Percentiles rank a stretch among this genome's conserved stretches.
Evolutionary conservation across 1,140 invertebrate species (phyloP).

Genomic region (Doryteuthis pealeii): DNA sequence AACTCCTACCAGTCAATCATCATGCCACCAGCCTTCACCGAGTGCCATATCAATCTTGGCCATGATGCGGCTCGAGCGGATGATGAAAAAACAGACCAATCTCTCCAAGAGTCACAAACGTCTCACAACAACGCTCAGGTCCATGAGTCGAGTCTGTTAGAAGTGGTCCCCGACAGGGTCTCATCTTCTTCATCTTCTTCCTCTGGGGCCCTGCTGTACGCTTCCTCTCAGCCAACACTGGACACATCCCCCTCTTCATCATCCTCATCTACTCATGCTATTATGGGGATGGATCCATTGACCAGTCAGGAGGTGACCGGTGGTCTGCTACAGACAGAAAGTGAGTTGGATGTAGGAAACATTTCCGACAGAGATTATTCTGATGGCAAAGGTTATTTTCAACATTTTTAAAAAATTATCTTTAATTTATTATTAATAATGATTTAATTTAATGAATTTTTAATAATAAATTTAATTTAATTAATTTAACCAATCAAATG

Average conservation of each 20-base stretch:
- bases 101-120: not conserved
- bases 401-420: too few relatives aligned
- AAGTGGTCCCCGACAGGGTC: not conserved
- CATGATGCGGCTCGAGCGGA: not conserved
- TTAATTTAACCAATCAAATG: too few relatives aligned
- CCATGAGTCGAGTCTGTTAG: not conserved
- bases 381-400: not conserved
- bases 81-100: not conserved
- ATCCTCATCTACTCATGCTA: not conserved
- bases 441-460: too few relatives aligned
- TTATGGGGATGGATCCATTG: not conserved
- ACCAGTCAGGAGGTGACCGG: not conserved
- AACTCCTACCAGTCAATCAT: not conserved
- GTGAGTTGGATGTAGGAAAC: not conserved
- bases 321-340: not conserved
- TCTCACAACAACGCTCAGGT: not conserved
- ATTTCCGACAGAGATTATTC: constrained; percentile 1
- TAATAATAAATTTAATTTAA: too few relatives aligned
- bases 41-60: not conserved
- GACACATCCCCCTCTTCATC: not conserved
- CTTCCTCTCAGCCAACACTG: not conserved
- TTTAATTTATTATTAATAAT: too few relatives aligned
- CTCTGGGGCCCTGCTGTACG: not conserved
- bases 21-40: not conserved
- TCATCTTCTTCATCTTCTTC: not conserved